Conservation (phyloP, 2,797 vertebrate species). For the Acestrorhynchus altus region DNA sequence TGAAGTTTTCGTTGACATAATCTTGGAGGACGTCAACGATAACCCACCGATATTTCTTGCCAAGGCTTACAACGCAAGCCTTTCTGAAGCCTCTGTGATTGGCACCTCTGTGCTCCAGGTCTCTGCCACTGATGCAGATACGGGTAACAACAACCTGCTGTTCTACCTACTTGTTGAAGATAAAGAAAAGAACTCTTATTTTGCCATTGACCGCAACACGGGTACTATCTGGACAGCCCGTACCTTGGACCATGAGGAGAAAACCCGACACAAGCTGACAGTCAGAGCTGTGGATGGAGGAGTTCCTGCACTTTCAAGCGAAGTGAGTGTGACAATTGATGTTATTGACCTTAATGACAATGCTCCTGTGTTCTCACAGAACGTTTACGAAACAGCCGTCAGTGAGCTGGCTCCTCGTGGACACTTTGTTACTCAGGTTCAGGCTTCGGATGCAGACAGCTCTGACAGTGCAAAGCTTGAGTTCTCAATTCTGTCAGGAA, state of each 20-base stretch:
- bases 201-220: slow-evolving; percentile 86
- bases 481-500: slow-evolving; percentile 91
- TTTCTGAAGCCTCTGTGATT: slow-evolving; percentile 92
- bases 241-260: slow-evolving; percentile 88
- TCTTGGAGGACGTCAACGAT: slow-evolving; percentile 95
- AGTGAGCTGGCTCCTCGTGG: slow-evolving; percentile 89
- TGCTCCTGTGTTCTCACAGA: slow-evolving; percentile 86
- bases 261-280: slow-evolving; percentile 80
- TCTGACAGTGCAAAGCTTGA: slow-evolving; percentile 84
- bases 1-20: slow-evolving; percentile 94
- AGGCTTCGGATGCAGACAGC: slow-evolving; percentile 91
- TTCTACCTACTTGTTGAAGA: slow-evolving; percentile 90
- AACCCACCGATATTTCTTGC: slow-evolving; percentile 87
- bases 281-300: slow-evolving; percentile 89
- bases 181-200: slow-evolving; percentile 81
- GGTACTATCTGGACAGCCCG: slow-evolving; percentile 86
- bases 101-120: slow-evolving; percentile 87
- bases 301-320: slow-evolving; percentile 88
- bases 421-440: slow-evolving; percentile 91
- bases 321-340: slow-evolving; percentile 81
- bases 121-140: slow-evolving; percentile 87
- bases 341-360: slow-evolving; percentile 95
- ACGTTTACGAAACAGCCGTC: slow-evolving; percentile 85
- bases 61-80: slow-evolving; percentile 79
- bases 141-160: slow-evolving; percentile 86